Percentiles rank a stretch among this genome's conserved stretches.
Conservation (phyloP, 2,113 vertebrate genomes). For the Dromaius novaehollandiae region DNA sequence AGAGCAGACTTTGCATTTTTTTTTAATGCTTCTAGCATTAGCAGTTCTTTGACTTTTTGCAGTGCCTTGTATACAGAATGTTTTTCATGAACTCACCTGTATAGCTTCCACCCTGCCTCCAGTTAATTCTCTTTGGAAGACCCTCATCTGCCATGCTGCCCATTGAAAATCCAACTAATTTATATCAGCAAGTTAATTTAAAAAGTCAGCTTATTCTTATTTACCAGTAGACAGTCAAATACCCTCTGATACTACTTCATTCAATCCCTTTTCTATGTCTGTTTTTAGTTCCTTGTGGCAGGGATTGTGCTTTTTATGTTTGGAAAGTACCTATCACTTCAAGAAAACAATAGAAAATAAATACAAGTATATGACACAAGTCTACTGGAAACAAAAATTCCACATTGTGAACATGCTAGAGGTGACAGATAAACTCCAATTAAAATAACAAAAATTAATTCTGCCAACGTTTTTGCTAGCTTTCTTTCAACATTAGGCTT, state of each 20-base stretch:
- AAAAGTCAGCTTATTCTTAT: conserved; percentile 41
- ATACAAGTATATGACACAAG: not conserved
- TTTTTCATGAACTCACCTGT: conserved; percentile 19
- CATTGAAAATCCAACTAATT: conserved; percentile 45
- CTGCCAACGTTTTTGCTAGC: not conserved
- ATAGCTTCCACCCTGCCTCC: conserved; percentile 6
- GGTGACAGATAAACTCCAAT: not conserved
- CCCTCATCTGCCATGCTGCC: conserved; percentile 3
- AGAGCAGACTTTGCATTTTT: not conserved
- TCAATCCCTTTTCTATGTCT: not conserved
- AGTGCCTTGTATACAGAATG: not conserved
- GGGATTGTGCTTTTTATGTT: not conserved
- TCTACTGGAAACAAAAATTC: not conserved
- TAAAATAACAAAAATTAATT: not conserved
- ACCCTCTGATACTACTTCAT: not conserved
- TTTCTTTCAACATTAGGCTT: not conserved
- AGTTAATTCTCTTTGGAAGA: conserved; percentile 43
- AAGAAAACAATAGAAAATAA: not conserved
- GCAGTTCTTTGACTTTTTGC: not conserved
- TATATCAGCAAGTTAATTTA: conserved; percentile 60
- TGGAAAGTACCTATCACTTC: not conserved
- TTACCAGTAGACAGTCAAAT: conserved; percentile 30
- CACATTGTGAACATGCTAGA: not conserved
- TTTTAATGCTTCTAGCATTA: not conserved
- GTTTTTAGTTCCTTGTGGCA: not conserved